Evolutionary conservation across 1,140 invertebrate genomes (phyloP), one percentile per base, ranked within the genome.

Genomic region (Leucophenga varia): DNA sequence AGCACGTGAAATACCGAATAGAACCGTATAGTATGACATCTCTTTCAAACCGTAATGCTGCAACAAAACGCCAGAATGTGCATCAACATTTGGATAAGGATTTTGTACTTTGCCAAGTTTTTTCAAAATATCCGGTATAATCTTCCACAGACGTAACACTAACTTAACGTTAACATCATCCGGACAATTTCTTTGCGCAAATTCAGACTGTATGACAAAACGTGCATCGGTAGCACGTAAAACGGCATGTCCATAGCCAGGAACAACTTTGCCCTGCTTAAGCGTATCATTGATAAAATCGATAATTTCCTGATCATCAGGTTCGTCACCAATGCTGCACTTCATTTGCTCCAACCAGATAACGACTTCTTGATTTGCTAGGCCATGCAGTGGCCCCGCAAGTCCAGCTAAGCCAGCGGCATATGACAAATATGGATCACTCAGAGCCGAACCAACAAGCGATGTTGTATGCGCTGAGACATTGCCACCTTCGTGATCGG

Each of bases 11-110:
- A 97, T 91, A 31, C 94, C 94, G 75, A 97, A 97, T 54, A 98
- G 78, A 1, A 98, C 95, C 10, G 95, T 98, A 81, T 98, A 98
- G 77, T 93, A 98, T 71, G 91, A 91, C 91, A 95, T 97, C 77
- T 98, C 94, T 54, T 84, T 96, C 82, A 98, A 82, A 41, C 91
- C 90, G 71, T 92, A 97, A 80, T 97, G 89, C 83, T 94, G 79
- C 38, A 97, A 78, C 4, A 98, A 79, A 7, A 96, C 93, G 43
- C 95, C 95, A 54, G 92, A 96, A 78, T 97, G 94, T 21, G 95
- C 94, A 77, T 98, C 95, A 49, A 97, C 95, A 79, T 97, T 97
- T 32, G 95, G 95, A 92, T 92, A 97, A 19, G 95, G 95, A 82
- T 97, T 97, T 80, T 94, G 92, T 12, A 95, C 92, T 77, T 97